Percentiles rank a stretch among this genome's conserved stretches.
Evolutionary conservation across 2,888 invertebrate genomes (phyloP).

Genomic region (Pilophorus perplexus): DNA sequence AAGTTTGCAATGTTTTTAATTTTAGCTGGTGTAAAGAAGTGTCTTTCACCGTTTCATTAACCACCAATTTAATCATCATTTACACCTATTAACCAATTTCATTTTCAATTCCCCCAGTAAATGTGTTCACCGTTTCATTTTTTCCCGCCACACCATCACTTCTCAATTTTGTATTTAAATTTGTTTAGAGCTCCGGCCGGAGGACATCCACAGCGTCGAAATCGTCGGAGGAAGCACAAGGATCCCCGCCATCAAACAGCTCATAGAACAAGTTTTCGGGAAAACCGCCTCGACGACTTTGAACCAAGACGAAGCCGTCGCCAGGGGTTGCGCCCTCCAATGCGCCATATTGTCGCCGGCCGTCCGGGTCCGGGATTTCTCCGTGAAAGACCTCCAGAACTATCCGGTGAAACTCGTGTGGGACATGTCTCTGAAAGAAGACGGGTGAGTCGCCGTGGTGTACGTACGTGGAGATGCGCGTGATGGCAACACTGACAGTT

Average conservation of each 20-base stretch:
- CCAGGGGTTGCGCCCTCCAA: conserved; percentile 89
- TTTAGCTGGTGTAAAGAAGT: no score
- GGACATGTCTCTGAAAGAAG: conserved; percentile 66
- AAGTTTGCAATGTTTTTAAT: no score
- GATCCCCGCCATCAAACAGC: conserved; percentile 85
- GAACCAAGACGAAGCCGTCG: conserved; percentile 97
- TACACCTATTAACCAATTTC: no score
- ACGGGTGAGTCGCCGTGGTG: conserved; percentile 54
- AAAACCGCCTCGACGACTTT: conserved; percentile 89
- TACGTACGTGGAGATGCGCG: not conserved
- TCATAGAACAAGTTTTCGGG: conserved; percentile 83
- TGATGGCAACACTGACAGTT: no score
- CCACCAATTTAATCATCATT: no score
- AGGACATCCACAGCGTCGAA: conserved; percentile 92
- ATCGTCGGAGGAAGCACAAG: conserved; percentile 94
- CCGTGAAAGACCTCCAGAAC: conserved; percentile 86
- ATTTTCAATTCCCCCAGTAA: no score
- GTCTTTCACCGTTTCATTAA: no score
- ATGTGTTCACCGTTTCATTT: no score
- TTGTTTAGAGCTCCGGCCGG: conserved; percentile 69
- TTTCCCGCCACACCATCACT: no score
- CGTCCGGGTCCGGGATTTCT: conserved; percentile 94
- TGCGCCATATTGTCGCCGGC: conserved; percentile 98
- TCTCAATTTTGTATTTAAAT: no score
- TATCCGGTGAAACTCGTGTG: conserved; percentile 83